Evolutionary conservation across 2,113 vertebrate species (phyloP).

Genomic region (Epinephelus cyanopodus): DNA sequence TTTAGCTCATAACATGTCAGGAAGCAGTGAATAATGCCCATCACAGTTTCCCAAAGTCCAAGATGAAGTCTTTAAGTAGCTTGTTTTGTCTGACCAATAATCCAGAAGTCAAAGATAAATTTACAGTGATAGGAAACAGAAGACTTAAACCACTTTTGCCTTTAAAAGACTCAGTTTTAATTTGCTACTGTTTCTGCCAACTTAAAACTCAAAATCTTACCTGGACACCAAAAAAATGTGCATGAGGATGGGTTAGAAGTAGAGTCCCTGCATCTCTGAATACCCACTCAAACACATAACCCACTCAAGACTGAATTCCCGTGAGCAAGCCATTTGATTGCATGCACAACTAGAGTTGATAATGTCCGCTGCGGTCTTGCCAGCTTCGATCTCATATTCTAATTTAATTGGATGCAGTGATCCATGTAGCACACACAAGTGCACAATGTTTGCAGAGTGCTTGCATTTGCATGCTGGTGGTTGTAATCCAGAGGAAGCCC

Average conservation of each 20-base stretch:
- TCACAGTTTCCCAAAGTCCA: background rate
- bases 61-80: background rate
- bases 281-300: background rate
- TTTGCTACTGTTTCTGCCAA: too few species aligned
- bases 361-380: constrained; percentile 15
- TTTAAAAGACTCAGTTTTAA: too few species aligned
- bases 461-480: constrained; percentile 1
- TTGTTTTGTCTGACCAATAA: constrained; percentile 1
- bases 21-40: background rate
- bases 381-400: constrained; percentile 6
- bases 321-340: constrained; percentile 8
- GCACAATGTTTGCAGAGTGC: constrained; percentile 23
- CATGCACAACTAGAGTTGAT: constrained; percentile 40
- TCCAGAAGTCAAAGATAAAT: background rate
- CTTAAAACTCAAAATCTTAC: background rate
- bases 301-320: constrained; percentile 20
- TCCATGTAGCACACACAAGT: constrained; percentile 31
- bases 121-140: too few species aligned
- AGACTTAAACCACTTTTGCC: too few species aligned
- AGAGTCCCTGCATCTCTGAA: background rate
- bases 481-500: constrained; percentile 17
- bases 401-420: constrained; percentile 49
- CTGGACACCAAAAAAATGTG: background rate
- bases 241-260: background rate
- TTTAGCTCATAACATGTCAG: background rate